These are phyloP conservation scores for Peromyscus aztecus DNA, from an alignment of 2,797 vertebrate species.

Conservation along the genomic window DNA sequence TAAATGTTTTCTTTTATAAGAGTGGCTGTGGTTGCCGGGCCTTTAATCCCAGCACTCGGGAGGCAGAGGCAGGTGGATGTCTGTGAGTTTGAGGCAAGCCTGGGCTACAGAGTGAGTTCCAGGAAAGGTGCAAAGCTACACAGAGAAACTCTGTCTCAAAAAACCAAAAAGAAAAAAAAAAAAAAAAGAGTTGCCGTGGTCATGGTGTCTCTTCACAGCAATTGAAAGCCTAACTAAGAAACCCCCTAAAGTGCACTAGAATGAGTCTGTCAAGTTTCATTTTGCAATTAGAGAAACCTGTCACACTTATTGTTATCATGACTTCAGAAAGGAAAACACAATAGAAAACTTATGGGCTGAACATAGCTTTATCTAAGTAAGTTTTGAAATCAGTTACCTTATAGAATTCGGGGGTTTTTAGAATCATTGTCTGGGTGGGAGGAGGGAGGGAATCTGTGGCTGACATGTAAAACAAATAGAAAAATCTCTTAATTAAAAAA, in stretches of 20 bases:
- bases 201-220: not conserved
- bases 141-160: too few species aligned
- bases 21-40: too few species aligned
- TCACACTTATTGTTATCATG: not conserved
- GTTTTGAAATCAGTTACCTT: conserved; percentile 3
- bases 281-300: conserved; percentile 42
- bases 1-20: not conserved
- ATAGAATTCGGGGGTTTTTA: not conserved
- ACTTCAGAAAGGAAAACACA: not conserved
- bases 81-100: too few species aligned
- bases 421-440: not conserved
- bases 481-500: too few species aligned
- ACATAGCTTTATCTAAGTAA: conserved; percentile 12
- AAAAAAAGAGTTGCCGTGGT: not conserved
- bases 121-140: too few species aligned
- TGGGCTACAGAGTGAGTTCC: too few species aligned
- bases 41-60: too few species aligned
- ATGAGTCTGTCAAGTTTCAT: conserved; percentile 10
- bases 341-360: conserved; percentile 15
- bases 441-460: too few species aligned
- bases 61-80: too few species aligned
- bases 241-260: not conserved
- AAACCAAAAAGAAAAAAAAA: too few species aligned
- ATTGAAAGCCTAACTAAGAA: not conserved
- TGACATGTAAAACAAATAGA: too few species aligned